Evolutionary conservation across 2,113 vertebrate species (phyloP).

Genomic region (Azemiops feae): DNA sequence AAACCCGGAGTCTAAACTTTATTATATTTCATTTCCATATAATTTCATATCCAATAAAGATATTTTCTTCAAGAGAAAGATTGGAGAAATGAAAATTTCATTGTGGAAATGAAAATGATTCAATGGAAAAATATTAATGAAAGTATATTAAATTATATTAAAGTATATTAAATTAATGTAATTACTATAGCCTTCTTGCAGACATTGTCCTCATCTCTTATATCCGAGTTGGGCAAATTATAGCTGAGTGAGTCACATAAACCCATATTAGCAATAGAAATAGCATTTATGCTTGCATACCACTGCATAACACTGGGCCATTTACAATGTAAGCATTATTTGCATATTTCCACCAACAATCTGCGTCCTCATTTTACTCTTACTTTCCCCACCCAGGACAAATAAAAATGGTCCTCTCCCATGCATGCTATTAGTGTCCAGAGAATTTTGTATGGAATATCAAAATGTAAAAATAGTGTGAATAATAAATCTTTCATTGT

Average conservation of each 20-base stretch:
- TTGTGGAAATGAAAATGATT: background rate
- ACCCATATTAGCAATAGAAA: background rate
- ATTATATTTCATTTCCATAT: background rate
- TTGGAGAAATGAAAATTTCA: background rate
- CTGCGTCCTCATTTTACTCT: background rate
- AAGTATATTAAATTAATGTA: background rate
- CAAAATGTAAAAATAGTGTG: background rate
- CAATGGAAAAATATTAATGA: background rate
- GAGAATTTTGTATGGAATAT: background rate
- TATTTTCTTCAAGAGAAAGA: background rate
- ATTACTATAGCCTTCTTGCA: background rate
- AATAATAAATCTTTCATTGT: background rate
- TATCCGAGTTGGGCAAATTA: background rate
- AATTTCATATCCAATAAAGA: background rate
- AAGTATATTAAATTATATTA: background rate
- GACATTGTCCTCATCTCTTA: background rate
- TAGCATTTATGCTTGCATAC: background rate
- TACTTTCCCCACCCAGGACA: background rate
- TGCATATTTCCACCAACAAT: background rate
- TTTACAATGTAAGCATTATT: background rate
- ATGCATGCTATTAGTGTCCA: background rate
- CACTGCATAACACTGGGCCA: background rate
- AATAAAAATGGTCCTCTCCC: background rate
- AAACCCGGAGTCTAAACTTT: background rate
- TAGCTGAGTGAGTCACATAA: background rate